A percentile compares a stretch with the other conserved stretches of the same genome.
Conservation (phyloP, 2,797 vertebrate species). For the Lycodopsis pacificus region DNA sequence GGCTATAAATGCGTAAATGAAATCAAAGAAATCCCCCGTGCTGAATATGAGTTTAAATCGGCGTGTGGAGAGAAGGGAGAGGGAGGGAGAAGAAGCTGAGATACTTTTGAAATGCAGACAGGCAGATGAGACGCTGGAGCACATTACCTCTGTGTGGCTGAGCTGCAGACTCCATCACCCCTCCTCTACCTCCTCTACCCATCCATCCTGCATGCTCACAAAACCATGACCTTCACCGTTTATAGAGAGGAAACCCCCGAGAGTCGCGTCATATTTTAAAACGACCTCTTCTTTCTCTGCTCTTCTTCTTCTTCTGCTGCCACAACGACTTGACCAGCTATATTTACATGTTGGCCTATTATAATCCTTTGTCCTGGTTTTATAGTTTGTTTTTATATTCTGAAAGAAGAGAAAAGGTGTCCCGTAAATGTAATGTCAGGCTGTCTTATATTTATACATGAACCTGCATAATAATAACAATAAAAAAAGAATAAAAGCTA, state of each 20-base stretch:
- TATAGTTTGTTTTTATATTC: background rate
- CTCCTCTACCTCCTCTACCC: slow-evolving; percentile 56
- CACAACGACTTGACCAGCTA: background rate
- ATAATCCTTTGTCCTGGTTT: background rate
- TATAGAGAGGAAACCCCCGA: slow-evolving; percentile 80
- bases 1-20: background rate
- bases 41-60: slow-evolving; percentile 9
- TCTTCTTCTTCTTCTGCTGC: slow-evolving; percentile 6
- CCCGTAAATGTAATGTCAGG: background rate
- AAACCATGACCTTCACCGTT: slow-evolving; percentile 78
- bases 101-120: slow-evolving; percentile 35
- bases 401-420: background rate
- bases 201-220: slow-evolving; percentile 63
- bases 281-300: slow-evolving; percentile 20
- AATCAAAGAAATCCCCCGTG: background rate
- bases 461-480: background rate
- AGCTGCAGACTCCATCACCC: slow-evolving; percentile 51
- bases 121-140: slow-evolving; percentile 58
- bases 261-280: slow-evolving; percentile 74
- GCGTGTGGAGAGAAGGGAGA: background rate
- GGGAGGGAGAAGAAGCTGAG: background rate
- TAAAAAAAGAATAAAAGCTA: background rate
- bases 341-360: slow-evolving; percentile 24
- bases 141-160: slow-evolving; percentile 44
- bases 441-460: background rate